Evolutionary conservation across 2,888 invertebrate species (phyloP).

Genomic region (Cepaea hortensis): DNA sequence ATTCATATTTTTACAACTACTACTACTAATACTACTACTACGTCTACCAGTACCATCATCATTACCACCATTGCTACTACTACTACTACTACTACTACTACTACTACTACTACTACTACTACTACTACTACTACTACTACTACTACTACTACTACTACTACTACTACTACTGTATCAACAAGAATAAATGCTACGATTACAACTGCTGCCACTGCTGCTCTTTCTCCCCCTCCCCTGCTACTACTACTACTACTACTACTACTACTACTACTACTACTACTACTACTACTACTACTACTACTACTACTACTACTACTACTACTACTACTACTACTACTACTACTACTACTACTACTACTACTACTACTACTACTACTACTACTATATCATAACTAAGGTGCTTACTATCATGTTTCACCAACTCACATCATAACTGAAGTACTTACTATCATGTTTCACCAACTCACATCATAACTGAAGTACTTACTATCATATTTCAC

Average conservation of each 20-base stretch:
- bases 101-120: constrained; percentile 10
- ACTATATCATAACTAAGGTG: too few species aligned
- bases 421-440: too few species aligned
- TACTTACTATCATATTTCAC: too few species aligned
- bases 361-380: constrained; percentile 53
- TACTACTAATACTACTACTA: constrained; percentile 51
- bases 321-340: constrained; percentile 49
- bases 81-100: not conserved
- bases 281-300: constrained; percentile 49
- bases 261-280: constrained; percentile 37
- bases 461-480: too few species aligned
- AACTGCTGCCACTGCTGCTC: constrained; percentile 9
- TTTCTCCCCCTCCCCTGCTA: constrained; percentile 48
- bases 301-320: constrained; percentile 43
- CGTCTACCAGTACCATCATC: not conserved
- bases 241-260: constrained; percentile 41
- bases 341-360: constrained; percentile 50
- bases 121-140: constrained; percentile 45
- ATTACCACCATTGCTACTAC: constrained; percentile 36
- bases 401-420: too few species aligned
- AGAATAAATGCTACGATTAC: not conserved
- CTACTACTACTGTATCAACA: constrained; percentile 35
- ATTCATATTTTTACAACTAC: constrained; percentile 45
- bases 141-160: constrained; percentile 47
- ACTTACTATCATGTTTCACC: too few species aligned